phyloP scores from a whole-genome alignment of 1,140 invertebrate species.

The Wasmannia auropunctata region DNA sequence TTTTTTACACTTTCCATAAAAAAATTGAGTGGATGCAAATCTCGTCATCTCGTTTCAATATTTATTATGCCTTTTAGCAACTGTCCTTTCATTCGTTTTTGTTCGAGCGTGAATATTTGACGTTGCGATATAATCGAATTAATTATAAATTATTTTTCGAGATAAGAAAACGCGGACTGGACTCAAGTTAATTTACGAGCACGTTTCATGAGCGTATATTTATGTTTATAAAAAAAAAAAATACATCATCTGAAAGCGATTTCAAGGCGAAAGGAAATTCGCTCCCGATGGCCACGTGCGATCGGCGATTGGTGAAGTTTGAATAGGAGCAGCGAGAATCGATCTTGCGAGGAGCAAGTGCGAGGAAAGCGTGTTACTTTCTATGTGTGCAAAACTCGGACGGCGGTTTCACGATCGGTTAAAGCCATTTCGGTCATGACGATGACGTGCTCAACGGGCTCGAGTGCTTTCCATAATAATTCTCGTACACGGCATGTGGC shows the following conservation, averaged over 20 bases:
- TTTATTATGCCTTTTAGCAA: not conserved
- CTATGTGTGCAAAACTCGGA: conserved; percentile 74
- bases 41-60: not conserved
- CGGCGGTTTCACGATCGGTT: conserved; percentile 69
- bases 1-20: not conserved
- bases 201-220: not conserved
- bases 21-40: not conserved
- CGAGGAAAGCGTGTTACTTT: conserved; percentile 80
- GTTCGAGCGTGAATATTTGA: not conserved
- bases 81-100: not conserved
- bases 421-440: conserved; percentile 68
- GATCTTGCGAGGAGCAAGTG: conserved; percentile 54
- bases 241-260: conserved; percentile 4
- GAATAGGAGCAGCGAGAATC: conserved; percentile 54
- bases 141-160: not conserved
- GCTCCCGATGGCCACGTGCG: not conserved
- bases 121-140: not conserved
- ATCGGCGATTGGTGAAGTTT: conserved; percentile 4
- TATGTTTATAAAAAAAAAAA: not conserved
- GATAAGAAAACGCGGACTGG: not conserved
- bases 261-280: conserved; percentile 32
- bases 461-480: conserved; percentile 68
- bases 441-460: conserved; percentile 69
- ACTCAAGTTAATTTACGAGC: no score
- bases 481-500: conserved; percentile 34